Evolutionary conservation across 2,888 invertebrate species (phyloP), one percentile per base, ranked within the genome.

Genomic region (Marronus borbonicus): DNA sequence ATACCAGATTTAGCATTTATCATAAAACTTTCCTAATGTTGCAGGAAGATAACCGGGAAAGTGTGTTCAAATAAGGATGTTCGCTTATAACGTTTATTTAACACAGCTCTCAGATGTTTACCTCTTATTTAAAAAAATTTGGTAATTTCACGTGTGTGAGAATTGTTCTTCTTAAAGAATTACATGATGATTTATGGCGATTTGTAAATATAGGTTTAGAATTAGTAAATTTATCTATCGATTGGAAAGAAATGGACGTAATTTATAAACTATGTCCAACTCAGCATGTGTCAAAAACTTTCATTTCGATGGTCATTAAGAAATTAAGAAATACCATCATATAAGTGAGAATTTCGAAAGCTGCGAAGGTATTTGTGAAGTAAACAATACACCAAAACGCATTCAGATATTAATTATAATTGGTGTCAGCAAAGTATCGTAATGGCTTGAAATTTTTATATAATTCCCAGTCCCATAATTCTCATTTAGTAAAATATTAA

Each of bases 311-410:
- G 17, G 50, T 20, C 50, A 49, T 31, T 50, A 68, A 12, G 44
- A 44, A 44, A 68, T 68, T 68, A 28, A 28, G 50, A 68, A 68
- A 68, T 50, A 65, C 36, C 14, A 12, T 50, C 49, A 50, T 28
- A 50, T 68, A 49, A 24, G 68, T 52, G 68, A 28, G 50, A 68
- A 68, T 50, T 68, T 68, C 68, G 68, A 68, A 68, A 68, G 68
- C 31, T 50, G 24, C 14, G 24, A 58, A 58, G 55, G 8, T 8
- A 17, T 17, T 14, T 8, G 36, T 66, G 17, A 20, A n/a, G 39
- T 66, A 66, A 66, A 66, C 65, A 66, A 66, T 66, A 39, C 65
- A 17, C 8, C 3, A 5, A 58, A 44, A 44, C 44, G 12, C 44
- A 44, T 44, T 44, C n/a, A 3, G 20, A 24, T 20, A 20, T 8